Evolutionary conservation across 2,888 invertebrate species (phyloP).

Genomic region (Erynnis tages): DNA sequence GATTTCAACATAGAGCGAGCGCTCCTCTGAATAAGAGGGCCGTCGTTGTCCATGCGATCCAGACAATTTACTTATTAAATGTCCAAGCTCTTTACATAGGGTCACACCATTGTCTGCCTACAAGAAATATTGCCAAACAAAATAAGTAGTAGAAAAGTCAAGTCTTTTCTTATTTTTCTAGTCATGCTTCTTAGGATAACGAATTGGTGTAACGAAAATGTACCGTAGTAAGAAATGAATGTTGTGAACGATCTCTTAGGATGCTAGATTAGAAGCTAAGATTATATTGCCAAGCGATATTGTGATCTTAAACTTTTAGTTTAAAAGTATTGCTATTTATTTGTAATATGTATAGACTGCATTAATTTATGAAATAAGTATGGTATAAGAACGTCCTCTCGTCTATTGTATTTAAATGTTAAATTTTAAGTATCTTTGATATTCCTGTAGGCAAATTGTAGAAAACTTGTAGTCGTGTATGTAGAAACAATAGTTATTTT

Average conservation of each 20-base stretch:
- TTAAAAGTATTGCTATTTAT: constrained; percentile 25
- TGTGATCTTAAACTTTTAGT: constrained; percentile 60
- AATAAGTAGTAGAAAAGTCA: constrained; percentile 13
- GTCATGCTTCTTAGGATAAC: constrained; percentile 22
- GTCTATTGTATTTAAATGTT: constrained; percentile 12
- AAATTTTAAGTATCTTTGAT: constrained; percentile 9
- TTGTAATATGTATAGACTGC: constrained; percentile 16
- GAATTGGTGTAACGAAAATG: constrained; percentile 13
- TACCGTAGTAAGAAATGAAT: constrained; percentile 17
- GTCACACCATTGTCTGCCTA: neutral
- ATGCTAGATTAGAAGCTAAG: constrained; percentile 21
- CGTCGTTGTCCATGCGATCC: no score
- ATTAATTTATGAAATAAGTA: constrained; percentile 1
- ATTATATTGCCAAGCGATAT: constrained; percentile 76
- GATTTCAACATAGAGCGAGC: no score
- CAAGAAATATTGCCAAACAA: neutral
- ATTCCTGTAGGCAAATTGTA: constrained; percentile 17
- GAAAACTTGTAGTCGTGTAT: constrained; percentile 5
- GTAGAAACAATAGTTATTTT: constrained; percentile 20
- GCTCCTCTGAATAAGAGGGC: no score
- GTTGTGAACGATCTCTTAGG: constrained; percentile 17
- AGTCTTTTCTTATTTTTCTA: constrained; percentile 23
- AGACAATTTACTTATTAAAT: no score
- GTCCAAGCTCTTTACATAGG: no score
- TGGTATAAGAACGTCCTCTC: constrained; percentile 14